Conservation (phyloP, 2,888 invertebrate species). For the Perithous albicinctus region DNA sequence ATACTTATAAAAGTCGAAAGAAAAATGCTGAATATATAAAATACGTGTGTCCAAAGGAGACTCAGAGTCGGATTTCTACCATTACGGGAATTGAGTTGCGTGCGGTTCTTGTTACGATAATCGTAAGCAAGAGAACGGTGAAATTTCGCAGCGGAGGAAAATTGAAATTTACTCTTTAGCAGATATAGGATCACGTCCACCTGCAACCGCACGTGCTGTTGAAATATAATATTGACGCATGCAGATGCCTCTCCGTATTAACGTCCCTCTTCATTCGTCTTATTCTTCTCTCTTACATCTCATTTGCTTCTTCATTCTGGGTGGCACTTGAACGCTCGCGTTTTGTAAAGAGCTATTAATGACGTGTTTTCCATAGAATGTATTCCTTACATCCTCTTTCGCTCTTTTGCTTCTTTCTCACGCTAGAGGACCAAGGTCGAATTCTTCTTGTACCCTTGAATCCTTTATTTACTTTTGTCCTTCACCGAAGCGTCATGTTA, state of each 20-base stretch:
- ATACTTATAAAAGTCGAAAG: too few relatives aligned
- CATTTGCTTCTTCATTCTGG: neutral
- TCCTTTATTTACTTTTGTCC: constrained; percentile 16
- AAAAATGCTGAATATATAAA: neutral
- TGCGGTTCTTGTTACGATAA: neutral
- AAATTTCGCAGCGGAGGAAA: constrained; percentile 16
- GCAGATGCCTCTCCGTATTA: constrained; percentile 21
- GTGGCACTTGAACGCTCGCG: neutral
- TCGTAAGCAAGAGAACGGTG: neutral
- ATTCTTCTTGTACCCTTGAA: constrained; percentile 27
- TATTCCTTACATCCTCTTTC: neutral
- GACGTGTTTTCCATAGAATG: neutral
- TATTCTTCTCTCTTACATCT: neutral
- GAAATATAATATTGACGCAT: constrained; percentile 23
- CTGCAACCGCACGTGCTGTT: constrained; percentile 26
- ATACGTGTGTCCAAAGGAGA: neutral
- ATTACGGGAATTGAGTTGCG: neutral
- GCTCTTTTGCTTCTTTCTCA: constrained; percentile 3
- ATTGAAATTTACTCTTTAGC: constrained; percentile 11
- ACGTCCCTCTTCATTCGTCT: neutral
- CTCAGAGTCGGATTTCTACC: constrained; percentile 13
- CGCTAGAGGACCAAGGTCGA: constrained; percentile 12
- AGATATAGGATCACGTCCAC: constrained; percentile 33
- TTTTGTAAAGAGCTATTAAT: neutral
- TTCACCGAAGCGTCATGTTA: constrained; percentile 11